Conservation (phyloP, 1,140 invertebrate species). For the Sitodiplosis mosellana region DNA sequence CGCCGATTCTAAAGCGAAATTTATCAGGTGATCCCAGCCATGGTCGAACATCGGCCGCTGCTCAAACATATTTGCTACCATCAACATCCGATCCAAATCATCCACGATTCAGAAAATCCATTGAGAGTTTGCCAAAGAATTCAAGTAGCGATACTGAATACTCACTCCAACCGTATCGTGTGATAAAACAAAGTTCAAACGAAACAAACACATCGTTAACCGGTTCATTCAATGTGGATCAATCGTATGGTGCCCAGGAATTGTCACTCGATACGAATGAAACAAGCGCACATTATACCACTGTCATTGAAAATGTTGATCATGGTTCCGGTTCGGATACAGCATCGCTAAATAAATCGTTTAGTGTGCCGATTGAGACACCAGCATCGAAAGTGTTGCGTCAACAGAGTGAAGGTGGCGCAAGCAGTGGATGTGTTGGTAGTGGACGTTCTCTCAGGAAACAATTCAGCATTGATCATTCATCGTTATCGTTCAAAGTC, state of each 20-base stretch:
- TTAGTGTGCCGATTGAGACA: conserved; percentile 6
- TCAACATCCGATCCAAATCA: background rate
- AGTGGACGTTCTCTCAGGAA: conserved; percentile 17
- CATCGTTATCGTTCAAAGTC: conserved; percentile 11
- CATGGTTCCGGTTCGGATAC: conserved; percentile 15
- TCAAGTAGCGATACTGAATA: conserved; percentile 26
- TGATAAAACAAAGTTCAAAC: conserved; percentile 25
- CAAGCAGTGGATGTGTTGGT: too few relatives aligned
- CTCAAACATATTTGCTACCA: background rate
- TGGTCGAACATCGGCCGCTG: background rate
- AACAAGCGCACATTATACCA: background rate
- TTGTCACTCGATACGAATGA: conserved; percentile 17
- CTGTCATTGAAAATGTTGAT: conserved; percentile 7
- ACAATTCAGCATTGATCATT: conserved; percentile 25
- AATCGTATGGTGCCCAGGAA: conserved; percentile 20
- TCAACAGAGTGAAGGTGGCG: too few relatives aligned
- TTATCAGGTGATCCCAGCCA: conserved; percentile 18
- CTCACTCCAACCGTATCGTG: conserved; percentile 22
- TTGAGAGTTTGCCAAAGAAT: conserved; percentile 23
- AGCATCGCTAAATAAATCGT: conserved; percentile 13
- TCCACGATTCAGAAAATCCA: conserved; percentile 17
- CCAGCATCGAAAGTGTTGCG: too few relatives aligned
- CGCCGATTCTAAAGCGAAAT: conserved; percentile 8
- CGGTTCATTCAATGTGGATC: conserved; percentile 23
- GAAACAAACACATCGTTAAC: conserved; percentile 24